Evolutionary conservation across 2,888 invertebrate species (phyloP).

Genomic region (Ptychoptera contaminata): DNA sequence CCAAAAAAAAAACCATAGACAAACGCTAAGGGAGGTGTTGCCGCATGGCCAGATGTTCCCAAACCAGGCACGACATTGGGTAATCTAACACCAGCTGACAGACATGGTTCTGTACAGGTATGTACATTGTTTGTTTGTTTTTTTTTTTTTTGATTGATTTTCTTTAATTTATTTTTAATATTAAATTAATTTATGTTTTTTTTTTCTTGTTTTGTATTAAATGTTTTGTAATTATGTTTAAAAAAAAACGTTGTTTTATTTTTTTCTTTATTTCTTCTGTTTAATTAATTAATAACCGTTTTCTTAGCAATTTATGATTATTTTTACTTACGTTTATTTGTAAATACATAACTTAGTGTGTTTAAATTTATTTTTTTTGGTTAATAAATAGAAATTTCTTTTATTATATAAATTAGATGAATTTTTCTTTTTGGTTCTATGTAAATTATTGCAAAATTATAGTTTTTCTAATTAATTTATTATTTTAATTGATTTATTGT

Average conservation of each 20-base stretch:
- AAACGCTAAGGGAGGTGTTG: conserved; percentile 53
- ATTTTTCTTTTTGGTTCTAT: too few relatives aligned
- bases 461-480: too few relatives aligned
- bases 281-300: too few relatives aligned
- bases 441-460: too few relatives aligned
- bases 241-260: too few relatives aligned
- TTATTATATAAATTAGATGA: too few relatives aligned
- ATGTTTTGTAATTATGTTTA: too few relatives aligned
- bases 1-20: conserved; percentile 16
- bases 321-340: too few relatives aligned
- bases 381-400: too few relatives aligned
- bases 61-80: conserved; percentile 66
- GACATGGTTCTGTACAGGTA: conserved; percentile 95
- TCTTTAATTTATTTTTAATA: conserved; percentile 5
- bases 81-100: conserved; percentile 83
- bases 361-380: too few relatives aligned
- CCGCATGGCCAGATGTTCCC: conserved; percentile 72
- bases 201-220: conserved; percentile 8
- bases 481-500: too few relatives aligned
- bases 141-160: conserved; percentile 20
- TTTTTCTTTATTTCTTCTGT: conserved; percentile 2
- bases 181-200: conserved; percentile 17
- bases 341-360: too few relatives aligned
- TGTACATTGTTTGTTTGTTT: conserved; percentile 35
- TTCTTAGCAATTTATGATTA: conserved; percentile 2